A percentile compares a stretch with the other conserved stretches of the same genome.
phyloP scores from a whole-genome alignment of 2,113 vertebrate genomes.

The Elaphurus davidianus region DNA sequence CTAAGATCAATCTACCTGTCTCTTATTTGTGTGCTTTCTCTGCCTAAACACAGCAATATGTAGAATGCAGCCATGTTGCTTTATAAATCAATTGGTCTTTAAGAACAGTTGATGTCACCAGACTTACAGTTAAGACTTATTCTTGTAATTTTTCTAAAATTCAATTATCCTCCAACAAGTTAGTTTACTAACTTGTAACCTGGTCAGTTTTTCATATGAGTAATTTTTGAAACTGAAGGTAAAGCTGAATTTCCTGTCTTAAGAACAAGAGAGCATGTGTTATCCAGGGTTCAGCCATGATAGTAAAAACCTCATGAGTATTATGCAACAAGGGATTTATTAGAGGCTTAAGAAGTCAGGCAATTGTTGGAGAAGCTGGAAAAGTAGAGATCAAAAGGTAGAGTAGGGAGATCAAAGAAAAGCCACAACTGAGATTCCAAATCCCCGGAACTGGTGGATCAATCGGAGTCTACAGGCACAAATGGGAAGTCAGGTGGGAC shows the following conservation, averaged over 20 bases:
- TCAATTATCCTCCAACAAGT: neutral
- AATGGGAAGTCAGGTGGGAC: neutral
- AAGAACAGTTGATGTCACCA: neutral
- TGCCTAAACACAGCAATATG: neutral
- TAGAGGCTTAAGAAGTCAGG: neutral
- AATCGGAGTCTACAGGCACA: neutral
- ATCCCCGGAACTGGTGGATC: neutral
- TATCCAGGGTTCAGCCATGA: neutral
- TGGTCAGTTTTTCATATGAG: neutral
- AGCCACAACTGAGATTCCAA: neutral
- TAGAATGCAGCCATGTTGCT: neutral
- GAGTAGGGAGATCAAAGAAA: neutral
- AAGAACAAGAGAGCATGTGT: neutral
- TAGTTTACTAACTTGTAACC: slow-evolving; percentile 5
- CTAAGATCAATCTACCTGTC: neutral
- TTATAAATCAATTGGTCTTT: neutral
- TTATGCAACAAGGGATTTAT: neutral
- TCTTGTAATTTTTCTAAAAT: neutral
- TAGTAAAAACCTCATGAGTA: neutral
- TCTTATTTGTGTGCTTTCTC: neutral
- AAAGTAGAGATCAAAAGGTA: neutral
- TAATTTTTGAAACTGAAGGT: slow-evolving; percentile 13
- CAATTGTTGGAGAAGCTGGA: neutral
- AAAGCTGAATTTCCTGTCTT: neutral
- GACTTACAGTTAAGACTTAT: neutral